Conservation (phyloP, 2,113 vertebrate species). For the Psilopsiagon aymara region DNA sequence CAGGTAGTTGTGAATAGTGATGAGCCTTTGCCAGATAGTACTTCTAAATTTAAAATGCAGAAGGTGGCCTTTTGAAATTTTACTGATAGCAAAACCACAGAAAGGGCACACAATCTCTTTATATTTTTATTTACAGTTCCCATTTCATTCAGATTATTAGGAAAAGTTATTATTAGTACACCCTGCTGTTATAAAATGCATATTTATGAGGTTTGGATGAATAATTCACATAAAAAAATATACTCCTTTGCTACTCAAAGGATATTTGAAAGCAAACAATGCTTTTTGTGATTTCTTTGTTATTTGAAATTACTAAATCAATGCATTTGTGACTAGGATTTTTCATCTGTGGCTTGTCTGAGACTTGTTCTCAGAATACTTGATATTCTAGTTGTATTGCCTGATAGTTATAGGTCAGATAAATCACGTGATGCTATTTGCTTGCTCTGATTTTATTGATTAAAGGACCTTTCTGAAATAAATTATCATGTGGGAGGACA, state of each 20-base stretch:
- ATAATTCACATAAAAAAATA: neutral
- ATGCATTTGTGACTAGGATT: neutral
- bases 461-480: neutral
- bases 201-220: constrained; percentile 43
- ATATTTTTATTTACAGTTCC: constrained; percentile 24
- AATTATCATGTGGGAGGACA: neutral
- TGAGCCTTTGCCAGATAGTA: neutral
- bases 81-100: neutral
- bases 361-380: neutral
- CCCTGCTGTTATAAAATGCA: neutral
- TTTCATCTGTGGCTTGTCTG: neutral
- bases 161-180: neutral
- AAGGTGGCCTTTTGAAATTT: neutral
- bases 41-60: neutral
- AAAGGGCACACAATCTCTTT: neutral
- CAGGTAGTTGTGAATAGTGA: neutral
- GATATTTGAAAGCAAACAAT: neutral
- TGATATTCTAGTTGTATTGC: neutral
- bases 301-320: neutral
- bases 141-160: constrained; percentile 17
- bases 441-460: neutral
- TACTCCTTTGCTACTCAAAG: neutral
- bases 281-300: neutral
- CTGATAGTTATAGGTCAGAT: neutral
- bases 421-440: neutral